Base-by-base conservation (phyloP, 2,888 invertebrate species). In the Dysmachus trigonus region DNA sequence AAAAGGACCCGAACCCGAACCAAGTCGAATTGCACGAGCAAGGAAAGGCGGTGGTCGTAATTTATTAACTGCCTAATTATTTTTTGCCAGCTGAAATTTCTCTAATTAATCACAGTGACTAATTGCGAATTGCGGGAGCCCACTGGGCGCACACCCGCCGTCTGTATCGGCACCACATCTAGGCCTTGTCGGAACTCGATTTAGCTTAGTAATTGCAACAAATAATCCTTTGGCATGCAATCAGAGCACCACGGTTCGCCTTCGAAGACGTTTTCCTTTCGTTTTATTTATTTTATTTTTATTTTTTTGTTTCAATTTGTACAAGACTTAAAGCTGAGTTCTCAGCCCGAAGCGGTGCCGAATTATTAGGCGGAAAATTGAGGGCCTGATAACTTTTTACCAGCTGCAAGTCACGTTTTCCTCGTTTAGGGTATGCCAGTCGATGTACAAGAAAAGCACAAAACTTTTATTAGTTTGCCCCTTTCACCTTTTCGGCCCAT, bases 31-130 rank as follows among this genome's bases (percentile, higher is more conserved):
- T 73, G n/a, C 8, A 15, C 31, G 31, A 31, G 73, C 31, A 31
- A 33, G 1, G 47, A 15, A n/a, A 8, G 30, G 77, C 30, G 22
- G 77, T 13, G 27, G 27, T 30, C 38, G 30, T 77, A 77, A 77
- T 77, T 77, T 77, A 77, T 47, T 41, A 41, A 47, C 77, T 13
- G 22, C 47, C 27, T 77, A 47, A 77, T 77, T 77, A 77, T 47
- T 77, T 77, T 47, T 77, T 41, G 77, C 41, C 27, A 18, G 62
- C 62, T 62, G 62, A 62, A 62, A 62, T 62, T 62, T 62, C 18
- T 62, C 62, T 27, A 62, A 62, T 62, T 62, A 62, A 62, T 62
- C 62, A 62, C 62, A 62, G 27, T 62, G 62, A 62, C 62, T 62
- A 62, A 62, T 62, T 62, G 27, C 62, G 27, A 62, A 27, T 27